These are phyloP conservation scores for Drosophila quadrilineata DNA, from an alignment of 1,140 invertebrate genomes.

Conservation along the genomic window DNA sequence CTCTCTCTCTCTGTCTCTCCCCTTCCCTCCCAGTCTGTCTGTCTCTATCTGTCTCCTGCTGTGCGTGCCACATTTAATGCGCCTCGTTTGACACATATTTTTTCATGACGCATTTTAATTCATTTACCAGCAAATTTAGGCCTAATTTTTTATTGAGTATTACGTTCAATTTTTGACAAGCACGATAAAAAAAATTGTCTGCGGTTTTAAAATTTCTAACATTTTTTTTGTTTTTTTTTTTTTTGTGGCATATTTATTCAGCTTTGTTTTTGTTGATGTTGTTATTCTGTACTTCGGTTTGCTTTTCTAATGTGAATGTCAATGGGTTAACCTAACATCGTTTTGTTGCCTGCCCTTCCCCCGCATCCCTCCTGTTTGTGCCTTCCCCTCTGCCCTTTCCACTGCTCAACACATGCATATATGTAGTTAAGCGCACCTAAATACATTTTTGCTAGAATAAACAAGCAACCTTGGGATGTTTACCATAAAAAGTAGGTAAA, in stretches of 20 bases:
- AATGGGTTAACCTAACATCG: constrained; percentile 19
- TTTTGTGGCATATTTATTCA: constrained; percentile 43
- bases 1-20: background rate
- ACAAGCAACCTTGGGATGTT: constrained; percentile 77
- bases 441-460: constrained; percentile 80
- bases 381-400: no score
- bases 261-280: constrained; percentile 7
- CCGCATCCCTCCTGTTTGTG: no score
- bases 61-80: constrained; percentile 21
- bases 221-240: constrained; percentile 48
- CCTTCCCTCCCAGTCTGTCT: no score
- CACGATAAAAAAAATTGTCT: background rate
- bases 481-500: constrained; percentile 80
- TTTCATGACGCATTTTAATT: constrained; percentile 22
- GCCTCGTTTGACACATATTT: constrained; percentile 32
- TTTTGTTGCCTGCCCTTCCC: background rate
- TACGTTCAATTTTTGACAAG: background rate
- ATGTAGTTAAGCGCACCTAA: constrained; percentile 75
- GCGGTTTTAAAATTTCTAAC: background rate
- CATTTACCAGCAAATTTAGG: background rate
- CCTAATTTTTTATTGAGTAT: constrained; percentile 9
- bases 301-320: constrained; percentile 6
- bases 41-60: background rate
- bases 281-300: constrained; percentile 11
- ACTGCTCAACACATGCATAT: constrained; percentile 3